These are phyloP conservation scores for Noturus placidus DNA, from an alignment of 2,113 vertebrate genomes.

Conservation along the genomic window DNA sequence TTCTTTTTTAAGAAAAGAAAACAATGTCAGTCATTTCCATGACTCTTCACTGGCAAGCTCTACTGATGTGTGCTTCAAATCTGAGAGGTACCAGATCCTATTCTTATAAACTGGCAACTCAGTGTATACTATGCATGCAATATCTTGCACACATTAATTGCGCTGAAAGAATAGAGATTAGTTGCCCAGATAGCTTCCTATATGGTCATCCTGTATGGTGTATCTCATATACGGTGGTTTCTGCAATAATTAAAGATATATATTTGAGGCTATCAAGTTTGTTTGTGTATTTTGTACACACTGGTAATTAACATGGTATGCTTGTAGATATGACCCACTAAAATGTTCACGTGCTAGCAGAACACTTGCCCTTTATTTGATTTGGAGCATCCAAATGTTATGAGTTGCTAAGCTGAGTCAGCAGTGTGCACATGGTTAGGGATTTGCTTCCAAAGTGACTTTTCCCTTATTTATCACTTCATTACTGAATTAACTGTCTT, in stretches of 20 bases:
- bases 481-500: neutral
- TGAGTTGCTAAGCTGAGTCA: constrained; percentile 14
- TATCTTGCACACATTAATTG: neutral
- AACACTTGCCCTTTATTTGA: constrained; percentile 8
- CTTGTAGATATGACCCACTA: neutral
- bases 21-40: neutral
- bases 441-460: constrained; percentile 1
- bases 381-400: neutral
- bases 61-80: neutral
- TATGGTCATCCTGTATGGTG: no score
- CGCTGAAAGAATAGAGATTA: neutral
- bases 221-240: neutral
- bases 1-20: neutral
- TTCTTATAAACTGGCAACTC: neutral
- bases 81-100: neutral
- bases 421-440: neutral
- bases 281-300: neutral
- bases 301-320: neutral
- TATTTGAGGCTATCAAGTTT: neutral
- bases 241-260: neutral
- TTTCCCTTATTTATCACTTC: neutral
- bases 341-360: neutral
- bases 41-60: neutral
- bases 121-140: neutral
- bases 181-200: neutral